Conservation (phyloP, 2,888 invertebrate species). For the Eristalis arbustorum region DNA sequence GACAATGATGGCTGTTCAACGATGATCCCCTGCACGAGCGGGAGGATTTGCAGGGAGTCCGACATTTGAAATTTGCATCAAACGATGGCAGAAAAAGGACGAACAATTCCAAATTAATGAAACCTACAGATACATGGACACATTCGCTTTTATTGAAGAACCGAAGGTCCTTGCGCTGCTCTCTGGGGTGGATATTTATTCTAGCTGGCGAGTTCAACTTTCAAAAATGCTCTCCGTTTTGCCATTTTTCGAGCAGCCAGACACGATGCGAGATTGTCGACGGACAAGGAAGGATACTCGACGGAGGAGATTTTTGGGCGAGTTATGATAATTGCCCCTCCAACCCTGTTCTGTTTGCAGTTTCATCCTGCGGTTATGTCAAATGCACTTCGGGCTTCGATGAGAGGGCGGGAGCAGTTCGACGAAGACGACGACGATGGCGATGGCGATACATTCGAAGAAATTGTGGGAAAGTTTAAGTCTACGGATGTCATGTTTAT, state of each 20-base stretch:
- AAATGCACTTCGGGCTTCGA: conserved; percentile 44
- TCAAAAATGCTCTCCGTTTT: conserved; percentile 49
- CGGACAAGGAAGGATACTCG: conserved; percentile 31
- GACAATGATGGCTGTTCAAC: conserved; percentile 22
- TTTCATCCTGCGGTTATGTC: conserved; percentile 55
- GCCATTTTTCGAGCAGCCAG: background rate
- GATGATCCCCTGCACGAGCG: conserved; percentile 7
- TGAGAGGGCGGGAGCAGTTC: conserved; percentile 14
- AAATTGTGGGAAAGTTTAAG: conserved; percentile 56
- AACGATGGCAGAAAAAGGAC: conserved; percentile 51
- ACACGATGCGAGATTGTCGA: conserved; percentile 39
- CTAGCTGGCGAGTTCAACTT: conserved; percentile 65
- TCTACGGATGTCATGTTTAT: conserved; percentile 56
- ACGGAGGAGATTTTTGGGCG: conserved; percentile 53
- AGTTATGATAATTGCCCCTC: conserved; percentile 68
- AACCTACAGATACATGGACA: conserved; percentile 34
- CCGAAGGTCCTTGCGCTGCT: background rate
- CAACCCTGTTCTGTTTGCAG: conserved; percentile 54
- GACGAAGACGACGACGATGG: background rate
- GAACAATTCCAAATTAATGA: conserved; percentile 66
- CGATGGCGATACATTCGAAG: conserved; percentile 53
- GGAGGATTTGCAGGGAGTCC: background rate
- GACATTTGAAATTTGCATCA: conserved; percentile 64
- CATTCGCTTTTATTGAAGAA: background rate
- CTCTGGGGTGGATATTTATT: conserved; percentile 40